These are phyloP conservation scores for Riparia riparia DNA, from an alignment of 2,113 vertebrate species.

Conservation along the genomic window DNA sequence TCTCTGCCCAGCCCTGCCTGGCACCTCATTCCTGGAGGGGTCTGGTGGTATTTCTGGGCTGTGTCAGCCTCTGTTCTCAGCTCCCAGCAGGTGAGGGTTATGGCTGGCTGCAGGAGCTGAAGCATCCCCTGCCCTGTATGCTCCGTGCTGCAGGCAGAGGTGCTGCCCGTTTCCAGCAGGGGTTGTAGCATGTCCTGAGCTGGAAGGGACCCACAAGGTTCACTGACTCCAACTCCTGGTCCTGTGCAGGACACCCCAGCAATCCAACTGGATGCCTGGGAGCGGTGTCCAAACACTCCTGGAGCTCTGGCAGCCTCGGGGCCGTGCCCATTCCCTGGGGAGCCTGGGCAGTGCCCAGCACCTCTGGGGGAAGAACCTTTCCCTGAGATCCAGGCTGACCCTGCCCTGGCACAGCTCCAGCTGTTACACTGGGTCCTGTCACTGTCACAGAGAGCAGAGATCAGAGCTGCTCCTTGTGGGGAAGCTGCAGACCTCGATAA, in stretches of 20 bases:
- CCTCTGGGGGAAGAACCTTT: not conserved
- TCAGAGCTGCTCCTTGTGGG: not conserved
- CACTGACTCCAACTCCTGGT: not conserved
- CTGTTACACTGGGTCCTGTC: rapidly evolving
- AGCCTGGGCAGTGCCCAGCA: not conserved
- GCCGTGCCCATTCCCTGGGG: not conserved
- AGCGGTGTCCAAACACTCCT: rapidly evolving
- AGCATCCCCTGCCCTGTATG: not conserved
- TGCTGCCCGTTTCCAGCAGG: rapidly evolving
- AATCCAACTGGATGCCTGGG: not conserved
- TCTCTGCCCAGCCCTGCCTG: not conserved
- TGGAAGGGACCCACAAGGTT: not conserved
- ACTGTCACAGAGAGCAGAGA: not conserved
- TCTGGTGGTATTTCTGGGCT: not conserved
- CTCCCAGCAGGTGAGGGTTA: not conserved
- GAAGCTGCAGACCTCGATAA: not conserved
- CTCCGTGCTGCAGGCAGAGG: not conserved
- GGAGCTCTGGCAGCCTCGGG: not conserved
- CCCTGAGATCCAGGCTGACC: rapidly evolving
- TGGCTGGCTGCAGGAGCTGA: not conserved
- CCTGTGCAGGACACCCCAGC: not conserved
- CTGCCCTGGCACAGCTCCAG: not conserved
- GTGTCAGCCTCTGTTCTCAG: not conserved
- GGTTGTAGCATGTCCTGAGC: not conserved
- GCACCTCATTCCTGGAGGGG: rapidly evolving